These are phyloP conservation scores for Astur gentilis DNA, from an alignment of 2,113 vertebrate genomes.

Conservation along the genomic window DNA sequence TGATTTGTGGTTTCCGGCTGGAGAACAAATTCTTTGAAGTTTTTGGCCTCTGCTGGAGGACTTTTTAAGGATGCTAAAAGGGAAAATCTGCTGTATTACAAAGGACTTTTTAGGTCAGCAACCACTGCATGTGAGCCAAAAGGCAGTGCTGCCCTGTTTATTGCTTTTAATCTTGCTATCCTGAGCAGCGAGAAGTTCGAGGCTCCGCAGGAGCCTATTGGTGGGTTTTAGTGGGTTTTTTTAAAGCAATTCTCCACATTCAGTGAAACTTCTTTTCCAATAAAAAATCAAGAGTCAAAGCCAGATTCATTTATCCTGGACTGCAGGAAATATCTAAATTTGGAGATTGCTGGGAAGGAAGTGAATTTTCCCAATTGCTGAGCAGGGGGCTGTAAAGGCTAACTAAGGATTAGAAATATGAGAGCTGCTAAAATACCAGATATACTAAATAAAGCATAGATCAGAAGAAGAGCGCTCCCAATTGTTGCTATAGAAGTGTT, in stretches of 20 bases:
- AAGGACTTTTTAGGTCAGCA: conserved; percentile 41
- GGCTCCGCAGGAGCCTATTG: background rate
- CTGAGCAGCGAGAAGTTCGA: background rate
- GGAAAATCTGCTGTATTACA: conserved; percentile 13
- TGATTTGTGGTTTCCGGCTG: conserved; percentile 60
- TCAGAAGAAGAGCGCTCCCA: rapidly evolving
- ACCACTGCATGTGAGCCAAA: background rate
- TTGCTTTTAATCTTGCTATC: background rate
- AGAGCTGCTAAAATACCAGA: background rate
- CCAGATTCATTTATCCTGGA: background rate
- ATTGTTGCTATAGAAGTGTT: background rate
- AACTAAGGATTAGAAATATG: background rate
- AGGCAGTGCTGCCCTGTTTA: background rate
- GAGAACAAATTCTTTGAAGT: conserved; percentile 56
- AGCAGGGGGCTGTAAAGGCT: background rate
- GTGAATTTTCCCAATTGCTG: background rate
- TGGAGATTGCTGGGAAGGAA: background rate
- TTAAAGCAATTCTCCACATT: background rate
- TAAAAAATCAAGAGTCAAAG: background rate
- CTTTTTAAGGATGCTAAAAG: conserved; percentile 37
- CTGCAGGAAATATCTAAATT: background rate
- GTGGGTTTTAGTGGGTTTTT: background rate
- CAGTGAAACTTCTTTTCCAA: background rate
- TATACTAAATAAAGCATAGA: background rate
- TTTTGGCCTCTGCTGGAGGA: conserved; percentile 40